A percentile compares a stretch with the other conserved stretches of the same genome.
phyloP scores from a whole-genome alignment of 2,797 vertebrate species.

The Cirrhinus molitorella region DNA sequence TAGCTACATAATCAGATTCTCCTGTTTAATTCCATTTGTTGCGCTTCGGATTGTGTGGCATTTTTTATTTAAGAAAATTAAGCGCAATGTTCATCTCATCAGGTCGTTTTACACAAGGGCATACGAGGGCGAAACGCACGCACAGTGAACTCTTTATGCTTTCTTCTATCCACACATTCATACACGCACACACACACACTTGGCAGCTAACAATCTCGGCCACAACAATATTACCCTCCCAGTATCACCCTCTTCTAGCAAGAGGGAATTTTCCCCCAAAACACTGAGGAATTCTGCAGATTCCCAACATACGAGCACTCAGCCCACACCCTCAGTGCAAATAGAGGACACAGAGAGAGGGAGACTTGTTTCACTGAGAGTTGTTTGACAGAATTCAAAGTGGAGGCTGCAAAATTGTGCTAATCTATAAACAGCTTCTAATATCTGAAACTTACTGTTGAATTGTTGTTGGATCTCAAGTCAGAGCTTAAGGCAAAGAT shows the following conservation, averaged over 20 bases:
- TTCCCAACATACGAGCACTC: constrained; percentile 69
- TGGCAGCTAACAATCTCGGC: constrained; percentile 72
- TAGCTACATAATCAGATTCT: constrained; percentile 70
- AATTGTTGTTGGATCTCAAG: neutral
- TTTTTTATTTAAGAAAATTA: constrained; percentile 70
- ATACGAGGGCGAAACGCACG: constrained; percentile 44
- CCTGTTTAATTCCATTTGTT: constrained; percentile 73
- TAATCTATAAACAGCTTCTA: neutral
- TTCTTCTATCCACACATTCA: constrained; percentile 53
- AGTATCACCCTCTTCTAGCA: constrained; percentile 65
- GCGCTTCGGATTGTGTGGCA: constrained; percentile 66
- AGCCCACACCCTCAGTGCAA: constrained; percentile 73
- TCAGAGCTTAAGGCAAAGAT: neutral
- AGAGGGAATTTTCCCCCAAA: constrained; percentile 74
- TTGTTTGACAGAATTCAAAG: constrained; percentile 3
- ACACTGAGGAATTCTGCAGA: constrained; percentile 74
- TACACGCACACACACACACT: constrained; percentile 50
- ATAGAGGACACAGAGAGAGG: constrained; percentile 45
- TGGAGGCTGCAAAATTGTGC: neutral
- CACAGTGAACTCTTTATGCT: constrained; percentile 72
- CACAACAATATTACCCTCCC: constrained; percentile 65
- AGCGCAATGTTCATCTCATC: constrained; percentile 65
- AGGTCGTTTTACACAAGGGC: constrained; percentile 39
- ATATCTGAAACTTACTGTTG: neutral
- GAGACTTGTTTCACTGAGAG: neutral